These are phyloP conservation scores for Acronicta aceris DNA, from an alignment of 2,888 invertebrate genomes.

Conservation along the genomic window DNA sequence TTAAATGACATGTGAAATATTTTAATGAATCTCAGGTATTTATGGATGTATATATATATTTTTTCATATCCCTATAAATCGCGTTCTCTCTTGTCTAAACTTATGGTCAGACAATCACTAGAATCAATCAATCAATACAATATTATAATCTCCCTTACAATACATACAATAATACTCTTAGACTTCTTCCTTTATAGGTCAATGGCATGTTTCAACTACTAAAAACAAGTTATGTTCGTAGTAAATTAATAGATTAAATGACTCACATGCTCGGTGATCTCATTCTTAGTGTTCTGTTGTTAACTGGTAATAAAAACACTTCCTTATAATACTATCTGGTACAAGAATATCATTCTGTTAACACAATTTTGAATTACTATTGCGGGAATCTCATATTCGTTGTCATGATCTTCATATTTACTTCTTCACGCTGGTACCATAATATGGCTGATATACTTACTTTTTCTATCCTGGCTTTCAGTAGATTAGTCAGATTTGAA, in stretches of 20 bases:
- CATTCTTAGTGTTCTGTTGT: slow-evolving; percentile 62
- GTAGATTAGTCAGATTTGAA: too few relatives aligned
- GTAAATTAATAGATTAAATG: slow-evolving; percentile 74
- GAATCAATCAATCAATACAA: too few relatives aligned
- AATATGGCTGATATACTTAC: not conserved
- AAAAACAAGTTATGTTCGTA: slow-evolving; percentile 64
- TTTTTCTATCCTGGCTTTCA: too few relatives aligned
- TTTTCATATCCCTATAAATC: too few relatives aligned
- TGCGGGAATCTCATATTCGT: slow-evolving; percentile 12
- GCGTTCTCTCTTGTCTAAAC: too few relatives aligned
- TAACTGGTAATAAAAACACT: slow-evolving; percentile 59
- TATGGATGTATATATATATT: too few relatives aligned
- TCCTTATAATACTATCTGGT: slow-evolving; percentile 60
- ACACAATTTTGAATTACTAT: slow-evolving; percentile 33
- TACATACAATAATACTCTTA: not conserved
- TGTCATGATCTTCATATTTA: not conserved
- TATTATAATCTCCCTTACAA: too few relatives aligned
- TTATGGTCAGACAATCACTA: too few relatives aligned
- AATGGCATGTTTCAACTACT: slow-evolving; percentile 73
- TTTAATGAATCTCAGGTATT: too few relatives aligned
- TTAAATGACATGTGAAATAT: too few relatives aligned
- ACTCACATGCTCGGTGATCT: slow-evolving; percentile 74
- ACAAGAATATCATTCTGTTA: slow-evolving; percentile 50
- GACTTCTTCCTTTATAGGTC: slow-evolving; percentile 69
- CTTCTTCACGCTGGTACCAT: not conserved